A percentile compares a stretch with the other conserved stretches of the same genome.
phyloP scores from a whole-genome alignment of 2,888 invertebrate species.

The Scrobipalpa atriplicella region DNA sequence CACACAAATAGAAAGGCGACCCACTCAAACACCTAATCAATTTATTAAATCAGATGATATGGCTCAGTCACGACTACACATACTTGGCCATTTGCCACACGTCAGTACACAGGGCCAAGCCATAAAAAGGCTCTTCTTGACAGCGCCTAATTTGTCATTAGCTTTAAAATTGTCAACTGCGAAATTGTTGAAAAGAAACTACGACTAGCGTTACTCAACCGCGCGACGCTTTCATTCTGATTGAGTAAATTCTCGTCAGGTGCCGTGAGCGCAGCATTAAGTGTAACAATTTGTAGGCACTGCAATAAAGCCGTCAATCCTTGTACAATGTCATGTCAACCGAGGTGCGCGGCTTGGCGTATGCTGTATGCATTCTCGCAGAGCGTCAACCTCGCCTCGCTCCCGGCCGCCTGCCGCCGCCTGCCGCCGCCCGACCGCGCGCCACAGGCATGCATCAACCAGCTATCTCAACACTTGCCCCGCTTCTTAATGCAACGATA shows the following conservation, averaged over 20 bases:
- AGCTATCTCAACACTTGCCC: constrained; percentile 28
- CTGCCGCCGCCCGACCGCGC: constrained; percentile 40
- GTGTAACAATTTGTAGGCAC: constrained; percentile 42
- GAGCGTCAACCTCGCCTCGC: constrained; percentile 71
- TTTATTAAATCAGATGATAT: constrained; percentile 23
- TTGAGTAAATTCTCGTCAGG: constrained; percentile 28
- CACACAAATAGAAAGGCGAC: constrained; percentile 18
- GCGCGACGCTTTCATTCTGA: constrained; percentile 18
- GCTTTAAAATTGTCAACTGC: constrained; percentile 13
- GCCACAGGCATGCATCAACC: constrained; percentile 36
- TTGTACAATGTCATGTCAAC: constrained; percentile 60
- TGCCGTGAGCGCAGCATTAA: constrained; percentile 38
- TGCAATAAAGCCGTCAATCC: constrained; percentile 69
- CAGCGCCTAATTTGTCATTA: constrained; percentile 16
- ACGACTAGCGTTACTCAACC: constrained; percentile 1
- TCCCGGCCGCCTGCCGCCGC: constrained; percentile 37
- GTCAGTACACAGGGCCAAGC: constrained; percentile 13
- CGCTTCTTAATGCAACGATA: constrained; percentile 47
- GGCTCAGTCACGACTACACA: constrained; percentile 21
- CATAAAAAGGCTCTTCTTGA: constrained; percentile 19
- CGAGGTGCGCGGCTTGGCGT: constrained; percentile 64
- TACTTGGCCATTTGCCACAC: constrained; percentile 23
- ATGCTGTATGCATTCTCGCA: constrained; percentile 75
- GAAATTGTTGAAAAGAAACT: constrained; percentile 19
- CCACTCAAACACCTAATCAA: constrained; percentile 24